Percentiles rank a stretch among this genome's conserved stretches.
Evolutionary conservation across 2,888 invertebrate species (phyloP).

Genomic region (Hydrotaea cyrtoneurina): DNA sequence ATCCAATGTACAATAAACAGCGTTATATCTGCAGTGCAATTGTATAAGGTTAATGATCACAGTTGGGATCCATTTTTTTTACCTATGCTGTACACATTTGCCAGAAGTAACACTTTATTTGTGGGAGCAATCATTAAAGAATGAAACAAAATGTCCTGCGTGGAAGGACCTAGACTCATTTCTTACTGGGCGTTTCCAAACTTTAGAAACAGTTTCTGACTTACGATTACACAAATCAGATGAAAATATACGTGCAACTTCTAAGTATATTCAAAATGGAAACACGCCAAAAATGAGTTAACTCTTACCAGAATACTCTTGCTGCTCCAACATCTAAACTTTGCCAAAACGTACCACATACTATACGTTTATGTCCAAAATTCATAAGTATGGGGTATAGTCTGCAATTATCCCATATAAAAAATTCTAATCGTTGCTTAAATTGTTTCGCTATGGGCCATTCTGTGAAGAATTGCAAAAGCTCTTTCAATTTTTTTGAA

Average conservation of each 20-base stretch:
- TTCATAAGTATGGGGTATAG: conserved; percentile 7
- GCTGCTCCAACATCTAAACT: background rate
- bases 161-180: background rate
- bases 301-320: background rate
- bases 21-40: background rate
- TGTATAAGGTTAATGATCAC: background rate
- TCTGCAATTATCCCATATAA: background rate
- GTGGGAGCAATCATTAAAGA: conserved; percentile 5
- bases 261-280: background rate
- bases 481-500: background rate
- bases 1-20: conserved; percentile 42
- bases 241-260: too few relatives aligned
- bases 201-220: background rate
- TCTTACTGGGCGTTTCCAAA: background rate
- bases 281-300: background rate
- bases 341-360: conserved; percentile 1
- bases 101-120: conserved; percentile 19
- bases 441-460: conserved; percentile 33
- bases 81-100: conserved; percentile 1
- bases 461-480: background rate
- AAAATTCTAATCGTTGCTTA: conserved; percentile 11
- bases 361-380: conserved; percentile 34
- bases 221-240: too few relatives aligned
- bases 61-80: conserved; percentile 30
- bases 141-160: background rate